Evolutionary conservation across 2,888 invertebrate species (phyloP), one percentile per base, ranked within the genome.

Genomic region (Drosophila robusta): DNA sequence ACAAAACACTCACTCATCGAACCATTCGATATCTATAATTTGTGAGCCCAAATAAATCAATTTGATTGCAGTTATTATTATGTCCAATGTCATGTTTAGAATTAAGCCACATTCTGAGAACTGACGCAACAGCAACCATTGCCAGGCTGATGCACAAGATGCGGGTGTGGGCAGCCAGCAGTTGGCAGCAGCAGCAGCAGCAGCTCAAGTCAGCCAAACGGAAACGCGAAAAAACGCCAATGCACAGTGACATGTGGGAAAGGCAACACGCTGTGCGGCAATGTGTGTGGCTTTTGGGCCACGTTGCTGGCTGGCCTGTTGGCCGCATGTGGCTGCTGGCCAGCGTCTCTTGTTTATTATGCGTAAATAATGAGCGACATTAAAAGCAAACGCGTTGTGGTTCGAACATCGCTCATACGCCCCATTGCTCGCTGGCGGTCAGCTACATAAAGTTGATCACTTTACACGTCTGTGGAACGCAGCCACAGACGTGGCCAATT

Each of bases 331-430:
- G 38, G 60, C 41, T 56, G 60, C 41, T 56, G 52, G 39, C 42
- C 38, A 38, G 39, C 44, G 18, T n/a, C 18, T 34, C 63, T 64
- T 77, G 72, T 78, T 78, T 79, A 80, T 70, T 66, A 75, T 78
- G 81, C 77, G 84, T 75, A 67, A 80, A 80, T 79, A 81, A 80
- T 82, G 74, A 72, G 68, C 67, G 75, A 70, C 72, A 84, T 83
- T 80, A 78, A 81, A 70, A 71, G 54, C 70, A 68, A 66, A 65
- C 55, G 73, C 75, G 63, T 51, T 61, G 56, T 64, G 70, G 67
- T 62, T 41, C 44, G 46, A 46, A 46, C 67, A 78, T 65, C 56
- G 70, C 73, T 73, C 70, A 81, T 76, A 78, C 70, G 80, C 71
- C 71, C 71, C 80, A 71, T 71, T 69, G 49, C 50, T 50, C 34